Percentiles rank a stretch among this genome's conserved stretches.
These are phyloP conservation scores for Varanus salvator DNA, from an alignment of 2,113 vertebrate species.

Conservation along the genomic window DNA sequence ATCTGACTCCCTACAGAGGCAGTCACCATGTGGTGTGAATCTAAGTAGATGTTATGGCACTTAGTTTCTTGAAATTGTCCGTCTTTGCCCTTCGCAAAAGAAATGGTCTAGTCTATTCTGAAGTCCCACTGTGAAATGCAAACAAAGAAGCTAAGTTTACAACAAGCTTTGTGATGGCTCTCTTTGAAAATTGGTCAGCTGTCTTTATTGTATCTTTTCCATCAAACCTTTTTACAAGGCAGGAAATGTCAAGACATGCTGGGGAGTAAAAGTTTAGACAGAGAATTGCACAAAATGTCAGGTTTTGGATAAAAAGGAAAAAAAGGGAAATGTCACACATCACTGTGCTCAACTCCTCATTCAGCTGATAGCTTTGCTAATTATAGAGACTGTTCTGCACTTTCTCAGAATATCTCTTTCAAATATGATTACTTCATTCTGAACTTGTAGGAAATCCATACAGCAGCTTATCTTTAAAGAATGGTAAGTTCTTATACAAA, in stretches of 20 bases:
- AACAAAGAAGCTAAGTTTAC: constrained; percentile 27
- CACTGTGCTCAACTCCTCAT: background rate
- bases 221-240: constrained; percentile 21
- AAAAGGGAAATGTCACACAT: constrained; percentile 22
- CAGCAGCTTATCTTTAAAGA: constrained; percentile 25
- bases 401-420: constrained; percentile 19
- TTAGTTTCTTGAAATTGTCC: background rate
- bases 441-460: constrained; percentile 30
- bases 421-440: constrained; percentile 13
- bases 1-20: background rate
- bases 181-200: constrained; percentile 38
- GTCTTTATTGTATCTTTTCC: constrained; percentile 22
- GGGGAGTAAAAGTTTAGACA: constrained; percentile 29
- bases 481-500: constrained; percentile 21
- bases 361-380: constrained; percentile 37
- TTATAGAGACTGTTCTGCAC: constrained; percentile 30
- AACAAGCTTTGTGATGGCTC: constrained; percentile 13
- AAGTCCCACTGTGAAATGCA: background rate
- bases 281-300: background rate
- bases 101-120: background rate
- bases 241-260: constrained; percentile 32
- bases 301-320: background rate
- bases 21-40: too few relatives aligned
- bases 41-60: background rate
- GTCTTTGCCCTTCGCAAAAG: background rate